These are phyloP conservation scores for Donacobius atricapilla DNA, from an alignment of 2,113 vertebrate species.

Conservation along the genomic window DNA sequence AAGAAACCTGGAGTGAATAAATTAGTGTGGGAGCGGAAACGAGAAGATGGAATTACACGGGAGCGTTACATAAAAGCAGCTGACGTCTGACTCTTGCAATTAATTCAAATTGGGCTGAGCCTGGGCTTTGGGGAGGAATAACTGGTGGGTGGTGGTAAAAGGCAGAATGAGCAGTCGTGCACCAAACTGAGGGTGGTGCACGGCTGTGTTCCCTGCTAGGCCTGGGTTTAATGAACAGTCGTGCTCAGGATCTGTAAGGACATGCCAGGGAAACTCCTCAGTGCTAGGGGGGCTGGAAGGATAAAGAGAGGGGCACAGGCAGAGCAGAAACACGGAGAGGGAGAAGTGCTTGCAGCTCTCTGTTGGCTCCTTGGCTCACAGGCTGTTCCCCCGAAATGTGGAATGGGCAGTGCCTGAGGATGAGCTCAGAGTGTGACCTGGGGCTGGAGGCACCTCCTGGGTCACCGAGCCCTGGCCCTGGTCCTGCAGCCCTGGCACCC, in stretches of 20 bases:
- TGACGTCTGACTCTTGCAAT: conserved; percentile 23
- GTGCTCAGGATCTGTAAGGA: neutral
- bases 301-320: too few relatives aligned
- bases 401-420: neutral
- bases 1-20: conserved; percentile 25
- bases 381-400: neutral
- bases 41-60: neutral
- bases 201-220: neutral
- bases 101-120: conserved; percentile 1
- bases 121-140: neutral
- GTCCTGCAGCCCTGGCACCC: neutral
- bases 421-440: neutral
- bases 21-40: neutral
- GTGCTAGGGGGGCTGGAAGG: neutral
- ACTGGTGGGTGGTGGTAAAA: neutral
- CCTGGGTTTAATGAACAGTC: neutral
- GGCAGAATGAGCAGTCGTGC: neutral
- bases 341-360: neutral
- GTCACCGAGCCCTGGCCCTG: neutral
- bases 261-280: rapidly evolving
- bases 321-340: neutral
- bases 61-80: neutral
- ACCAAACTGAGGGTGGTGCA: neutral
- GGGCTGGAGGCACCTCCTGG: neutral
- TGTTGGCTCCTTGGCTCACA: neutral